Evolutionary conservation across 2,113 vertebrate genomes (phyloP), one percentile per base, ranked within the genome.

Genomic region (Callipepla californica): DNA sequence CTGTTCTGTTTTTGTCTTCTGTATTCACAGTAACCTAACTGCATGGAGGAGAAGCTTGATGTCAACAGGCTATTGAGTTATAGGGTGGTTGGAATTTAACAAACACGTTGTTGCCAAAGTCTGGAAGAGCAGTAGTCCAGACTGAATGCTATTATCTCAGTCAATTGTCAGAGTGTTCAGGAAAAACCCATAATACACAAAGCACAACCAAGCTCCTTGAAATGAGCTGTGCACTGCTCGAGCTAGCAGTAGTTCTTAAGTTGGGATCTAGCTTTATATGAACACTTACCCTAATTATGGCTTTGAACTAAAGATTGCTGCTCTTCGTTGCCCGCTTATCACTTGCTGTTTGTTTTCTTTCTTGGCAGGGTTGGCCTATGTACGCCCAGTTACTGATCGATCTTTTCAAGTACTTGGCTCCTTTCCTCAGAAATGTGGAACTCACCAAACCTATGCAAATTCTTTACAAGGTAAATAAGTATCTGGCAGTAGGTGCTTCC

Each of bases 401-500:
- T 94, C 98, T 99, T 32, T 99, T 99, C 97, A 99, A 99, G 97
- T 99, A 99, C 97, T 97, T 99, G 96, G 99, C 99, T 38, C 99
- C 99, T 92, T 99, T 99, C 96, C 96, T 99, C 97, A 98, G 99
- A 97, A 99, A 99, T 85, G 99, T 99, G 96, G 99, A 99, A 97
- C 99, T 99, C 96, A 99, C 99, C 97, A 99, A 99, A 98, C 99
- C 99, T 99, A 99, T 99, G 99, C 99, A 99, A 99, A 99, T 99
- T 92, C 99, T 99, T 93, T 99, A 99, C 96, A 99, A 99, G 99
- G 99, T 99, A 97, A 97, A 80, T 48, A 66, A 23, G 38, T 2
- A 44, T 68, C 22, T 45, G 34, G 45, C 91, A 25, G 23, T 32
- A 42, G 11, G 20, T 55, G 2, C 38, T 75, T 78, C 16, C 36